Base-by-base conservation (phyloP, 1,140 invertebrate species). In the Hermetia illucens region DNA sequence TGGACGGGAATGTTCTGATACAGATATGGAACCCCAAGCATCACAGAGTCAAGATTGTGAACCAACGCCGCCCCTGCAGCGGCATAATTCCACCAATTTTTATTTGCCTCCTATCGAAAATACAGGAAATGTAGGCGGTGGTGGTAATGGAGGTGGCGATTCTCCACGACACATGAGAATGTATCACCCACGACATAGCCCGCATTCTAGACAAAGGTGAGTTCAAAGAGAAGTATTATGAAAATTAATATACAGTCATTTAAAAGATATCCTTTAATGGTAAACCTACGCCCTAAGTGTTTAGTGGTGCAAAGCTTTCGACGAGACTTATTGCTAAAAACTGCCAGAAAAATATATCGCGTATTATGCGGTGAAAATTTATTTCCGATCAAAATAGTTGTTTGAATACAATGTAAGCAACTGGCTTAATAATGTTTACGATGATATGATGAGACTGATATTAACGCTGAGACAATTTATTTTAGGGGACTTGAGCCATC, bases 21-120 rank as follows among this genome's bases (percentile, higher is more conserved):
- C 79, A 34, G 82, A 85, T 49, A 74, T 85, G 77, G 82, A 85
- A 50, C 64, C 67, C 10, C 82, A 80, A 4, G 83, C 82, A 21
- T 87, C 86, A 21, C 87, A 92, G 60, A 85, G 83, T 24, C 81
- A 89, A 52, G 88, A 93, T 68, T 91, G 88, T 64, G 89, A 93
- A 61, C 86, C 89, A 20, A 90, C 88, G 43, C 87, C 88, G 19
- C 83, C 87, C 12, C 66, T 89, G 39, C 85, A 89, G 61, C 72
- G 86, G 46, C 82, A 90, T 45, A 89, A 86, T 49, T 92, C 88
- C 30, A 89, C 73, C 50, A 94, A 93, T 65, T 86, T 94, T 63
- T 93, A 91, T 68, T 70, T 86, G 53, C 77, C 78, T 35, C 75
- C 78, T 42, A 65, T 48, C 39, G 50, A 55, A 34, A 46, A 49